These are phyloP conservation scores for Petrocephalus sullivani DNA, from an alignment of 2,797 vertebrate genomes.

Conservation along the genomic window DNA sequence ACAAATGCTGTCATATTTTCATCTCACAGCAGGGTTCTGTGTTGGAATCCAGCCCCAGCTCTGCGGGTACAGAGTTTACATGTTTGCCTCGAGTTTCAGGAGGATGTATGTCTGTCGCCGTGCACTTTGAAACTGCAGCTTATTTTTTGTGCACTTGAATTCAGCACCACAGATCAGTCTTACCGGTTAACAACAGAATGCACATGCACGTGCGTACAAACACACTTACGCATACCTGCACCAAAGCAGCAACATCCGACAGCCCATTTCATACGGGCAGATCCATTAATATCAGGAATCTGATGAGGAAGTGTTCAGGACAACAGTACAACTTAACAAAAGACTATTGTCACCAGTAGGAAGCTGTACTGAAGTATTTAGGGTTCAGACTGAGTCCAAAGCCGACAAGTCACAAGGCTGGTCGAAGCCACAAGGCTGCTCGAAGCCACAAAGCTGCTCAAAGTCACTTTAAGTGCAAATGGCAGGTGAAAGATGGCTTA, in stretches of 20 bases:
- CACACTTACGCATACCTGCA: not conserved
- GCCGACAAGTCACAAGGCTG: not conserved
- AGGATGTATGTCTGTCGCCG: not conserved
- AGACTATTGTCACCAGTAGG: not conserved
- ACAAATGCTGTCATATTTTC: not conserved
- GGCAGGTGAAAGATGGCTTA: not conserved
- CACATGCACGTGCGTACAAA: not conserved
- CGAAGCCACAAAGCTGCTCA: not conserved
- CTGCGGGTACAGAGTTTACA: not conserved
- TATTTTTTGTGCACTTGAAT: not conserved
- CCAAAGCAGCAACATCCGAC: not conserved
- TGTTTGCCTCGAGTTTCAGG: not conserved
- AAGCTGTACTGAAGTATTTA: not conserved
- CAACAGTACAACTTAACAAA: not conserved
- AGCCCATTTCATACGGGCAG: not conserved
- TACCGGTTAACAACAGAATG: not conserved
- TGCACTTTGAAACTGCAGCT: not conserved
- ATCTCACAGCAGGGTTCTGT: not conserved
- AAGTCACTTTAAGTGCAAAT: not conserved
- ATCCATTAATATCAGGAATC: not conserved
- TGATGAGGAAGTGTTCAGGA: not conserved
- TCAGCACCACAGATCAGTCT: not conserved
- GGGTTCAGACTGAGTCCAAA: not conserved
- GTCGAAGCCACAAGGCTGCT: too few species aligned
- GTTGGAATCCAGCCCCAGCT: not conserved